Evolutionary conservation across 2,888 invertebrate species (phyloP), one percentile per base, ranked within the genome.

Genomic region (Epinotia ramella): DNA sequence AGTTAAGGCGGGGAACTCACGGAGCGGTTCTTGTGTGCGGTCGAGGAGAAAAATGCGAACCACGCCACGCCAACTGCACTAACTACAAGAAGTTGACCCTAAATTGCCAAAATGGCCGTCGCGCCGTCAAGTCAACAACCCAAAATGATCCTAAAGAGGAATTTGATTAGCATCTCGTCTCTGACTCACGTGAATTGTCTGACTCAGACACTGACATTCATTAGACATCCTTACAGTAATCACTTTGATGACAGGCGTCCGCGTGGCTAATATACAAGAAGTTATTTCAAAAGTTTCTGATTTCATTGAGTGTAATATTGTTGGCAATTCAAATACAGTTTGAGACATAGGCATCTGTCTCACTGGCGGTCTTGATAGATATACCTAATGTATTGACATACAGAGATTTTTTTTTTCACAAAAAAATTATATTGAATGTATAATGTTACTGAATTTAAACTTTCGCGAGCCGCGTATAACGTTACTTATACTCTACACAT

Each of bases 161-260:
- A 28, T 69, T 59, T 69, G 69, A 69, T 69, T 69, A 60, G 1
- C 59, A 68, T 59, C 68, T 57, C 53, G 65, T 7, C n/a, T 69
- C 24, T 60, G 69, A 69, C 5, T 69, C 69, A 69, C 53, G 53
- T 24, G 20, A 49, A 49, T 46, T 20, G 44, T 24, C 24, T 69
- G 69, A 69, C 59, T 60, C 69, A 60, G 69, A n/a, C 20, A 40
- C 20, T 60, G n/a, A 44, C 46, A 60, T 59, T 59, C 5, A 24
- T 33, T 46, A 59, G 28, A 53, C 33, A 53, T 66, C 53, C 53
- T 53, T 62, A 3, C 3, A 40, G 18, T 44, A 63, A 18, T 9
- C 18, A 63, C 16, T 63, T 18, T n/a, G n/a, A 33, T 18, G 40
- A 33, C 18, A 63, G 9, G 40, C 33, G 7, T 18, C 12, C 4